Conservation (phyloP, 2,888 invertebrate genomes). For the Rugalucina vietnamica region DNA sequence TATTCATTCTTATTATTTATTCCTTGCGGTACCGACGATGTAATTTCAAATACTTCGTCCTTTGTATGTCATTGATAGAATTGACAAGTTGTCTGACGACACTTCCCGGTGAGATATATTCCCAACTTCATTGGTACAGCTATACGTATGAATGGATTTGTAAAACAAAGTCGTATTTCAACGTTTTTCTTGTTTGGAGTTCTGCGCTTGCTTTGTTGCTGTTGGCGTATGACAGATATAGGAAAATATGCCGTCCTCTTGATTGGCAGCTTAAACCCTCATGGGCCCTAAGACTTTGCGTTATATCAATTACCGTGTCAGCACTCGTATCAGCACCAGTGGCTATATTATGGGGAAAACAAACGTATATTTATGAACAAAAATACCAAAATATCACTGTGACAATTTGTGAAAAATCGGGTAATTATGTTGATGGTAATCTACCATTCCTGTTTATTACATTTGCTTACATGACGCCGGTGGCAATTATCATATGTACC, state of each 20-base stretch:
- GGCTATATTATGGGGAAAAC: conserved; percentile 39
- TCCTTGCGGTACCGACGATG: conserved; percentile 23
- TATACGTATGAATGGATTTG: conserved; percentile 24
- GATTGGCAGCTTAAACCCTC: conserved; percentile 37
- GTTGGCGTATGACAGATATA: conserved; percentile 68
- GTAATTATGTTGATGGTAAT: conserved; percentile 14
- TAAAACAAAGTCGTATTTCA: conserved; percentile 43
- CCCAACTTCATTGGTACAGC: conserved; percentile 39
- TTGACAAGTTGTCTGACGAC: conserved; percentile 41
- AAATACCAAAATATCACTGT: conserved; percentile 15
- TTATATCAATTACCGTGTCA: conserved; percentile 4
- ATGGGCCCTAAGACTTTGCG: conserved; percentile 12
- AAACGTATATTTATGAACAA: conserved; percentile 20
- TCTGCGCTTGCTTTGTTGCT: conserved; percentile 65
- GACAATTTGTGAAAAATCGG: conserved; percentile 42
- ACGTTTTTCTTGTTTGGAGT: conserved; percentile 41
- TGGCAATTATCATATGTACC: conserved; percentile 18
- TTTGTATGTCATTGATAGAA: conserved; percentile 38
- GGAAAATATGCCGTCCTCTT: conserved; percentile 71
- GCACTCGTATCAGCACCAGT: conserved; percentile 22
- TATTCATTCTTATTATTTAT: conserved; percentile 39
- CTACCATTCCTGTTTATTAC: conserved; percentile 28
- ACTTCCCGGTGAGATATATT: conserved; percentile 44
- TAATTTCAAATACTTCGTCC: conserved; percentile 44
- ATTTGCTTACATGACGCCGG: conserved; percentile 20